Conservation (phyloP, 1,140 invertebrate genomes). For the Bombus confusus region DNA sequence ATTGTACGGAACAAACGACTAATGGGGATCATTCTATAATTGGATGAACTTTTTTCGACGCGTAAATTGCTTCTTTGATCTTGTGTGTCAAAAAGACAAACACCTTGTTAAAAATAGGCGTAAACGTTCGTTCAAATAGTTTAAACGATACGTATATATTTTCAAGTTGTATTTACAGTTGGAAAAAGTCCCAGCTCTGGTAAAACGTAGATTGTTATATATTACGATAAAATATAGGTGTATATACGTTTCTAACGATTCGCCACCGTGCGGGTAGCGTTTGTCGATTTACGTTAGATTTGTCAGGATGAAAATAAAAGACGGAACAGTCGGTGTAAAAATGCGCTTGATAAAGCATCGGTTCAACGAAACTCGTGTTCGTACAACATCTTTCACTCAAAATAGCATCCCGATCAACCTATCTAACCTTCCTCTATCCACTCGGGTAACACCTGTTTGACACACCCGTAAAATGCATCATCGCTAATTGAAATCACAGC, state of each 20-base stretch:
- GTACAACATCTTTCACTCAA: neutral
- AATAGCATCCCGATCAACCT: neutral
- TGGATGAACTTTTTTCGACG: neutral
- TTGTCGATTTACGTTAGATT: too few species aligned
- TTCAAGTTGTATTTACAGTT: too few species aligned
- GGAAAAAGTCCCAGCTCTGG: too few species aligned
- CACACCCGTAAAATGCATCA: neutral
- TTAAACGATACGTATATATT: too few species aligned
- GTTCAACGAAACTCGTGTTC: neutral
- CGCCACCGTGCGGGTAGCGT: too few species aligned
- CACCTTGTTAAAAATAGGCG: too few species aligned
- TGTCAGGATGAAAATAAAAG: neutral
- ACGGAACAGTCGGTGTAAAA: neutral
- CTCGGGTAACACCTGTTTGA: neutral
- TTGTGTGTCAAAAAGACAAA: too few species aligned
- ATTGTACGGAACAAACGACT: too few species aligned
- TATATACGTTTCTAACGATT: neutral
- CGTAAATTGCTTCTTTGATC: too few species aligned
- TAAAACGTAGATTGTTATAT: too few species aligned
- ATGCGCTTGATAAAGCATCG: neutral
- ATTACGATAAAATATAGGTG: too few species aligned
- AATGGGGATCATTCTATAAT: neutral
- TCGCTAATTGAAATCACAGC: constrained; percentile 25
- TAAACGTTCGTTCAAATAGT: too few species aligned
- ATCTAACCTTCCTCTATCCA: neutral